Evolutionary conservation across 2,888 invertebrate genomes (phyloP).

Genomic region (Tiphia femorata): DNA sequence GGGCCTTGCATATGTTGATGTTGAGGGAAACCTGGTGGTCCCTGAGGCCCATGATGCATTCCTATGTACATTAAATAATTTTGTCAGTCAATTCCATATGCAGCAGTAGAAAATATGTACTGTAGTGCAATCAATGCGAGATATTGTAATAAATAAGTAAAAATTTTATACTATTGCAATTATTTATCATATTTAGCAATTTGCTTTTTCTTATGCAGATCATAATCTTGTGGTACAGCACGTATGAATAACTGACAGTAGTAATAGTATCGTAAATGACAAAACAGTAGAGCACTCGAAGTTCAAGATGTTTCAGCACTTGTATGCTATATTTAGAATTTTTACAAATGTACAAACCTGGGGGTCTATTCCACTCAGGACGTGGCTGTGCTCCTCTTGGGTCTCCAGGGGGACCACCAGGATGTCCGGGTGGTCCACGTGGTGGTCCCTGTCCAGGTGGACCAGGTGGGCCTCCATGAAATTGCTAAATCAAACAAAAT

Average conservation of each 20-base stretch:
- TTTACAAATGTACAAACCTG: slow-evolving; percentile 64
- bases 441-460: slow-evolving; percentile 71
- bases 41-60: slow-evolving; percentile 77
- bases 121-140: too few relatives aligned
- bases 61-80: slow-evolving; percentile 54
- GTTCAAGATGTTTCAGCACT: slow-evolving; percentile 50
- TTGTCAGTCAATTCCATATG: slow-evolving; percentile 33
- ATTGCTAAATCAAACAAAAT: slow-evolving; percentile 62
- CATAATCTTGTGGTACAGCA: slow-evolving; percentile 12
- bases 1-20: slow-evolving; percentile 75
- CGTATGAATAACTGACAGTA: slow-evolving; percentile 4
- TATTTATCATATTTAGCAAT: slow-evolving; percentile 3
- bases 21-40: slow-evolving; percentile 71
- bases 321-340: too few relatives aligned
- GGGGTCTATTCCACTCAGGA: slow-evolving; percentile 82
- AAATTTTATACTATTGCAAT: not conserved
- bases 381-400: slow-evolving; percentile 73
- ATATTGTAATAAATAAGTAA: too few relatives aligned
- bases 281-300: slow-evolving; percentile 16
- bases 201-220: slow-evolving; percentile 36
- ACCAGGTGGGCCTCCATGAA: slow-evolving; percentile 73
- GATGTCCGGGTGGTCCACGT: slow-evolving; percentile 71
- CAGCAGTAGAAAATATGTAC: slow-evolving; percentile 9
- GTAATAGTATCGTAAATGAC: slow-evolving; percentile 4
- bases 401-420: slow-evolving; percentile 74